Base-by-base conservation (phyloP, 2,113 vertebrate species). In the Brachyistius frenatus region DNA sequence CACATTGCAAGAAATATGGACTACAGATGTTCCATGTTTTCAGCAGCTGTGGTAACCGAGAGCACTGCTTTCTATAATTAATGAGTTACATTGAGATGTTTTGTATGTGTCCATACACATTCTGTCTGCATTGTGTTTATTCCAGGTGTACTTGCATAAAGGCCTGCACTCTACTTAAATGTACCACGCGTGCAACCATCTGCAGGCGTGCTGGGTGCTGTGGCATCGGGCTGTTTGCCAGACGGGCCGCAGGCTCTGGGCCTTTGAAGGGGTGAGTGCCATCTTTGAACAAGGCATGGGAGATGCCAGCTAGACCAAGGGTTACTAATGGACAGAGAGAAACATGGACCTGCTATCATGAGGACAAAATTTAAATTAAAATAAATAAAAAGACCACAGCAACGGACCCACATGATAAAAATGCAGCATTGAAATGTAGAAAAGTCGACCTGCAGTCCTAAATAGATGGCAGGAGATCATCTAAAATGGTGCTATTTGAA, bases 231-330 rank as follows among this genome's bases (percentile, higher is more conserved):
- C 98, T 98, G 97, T 98, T 97, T 97, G 97, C 96, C 91, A 93
- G 94, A 94, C 93, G 95, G 97, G 97, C 96, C 97, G 96, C 98
- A 99, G 97, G 96, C 97, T 98, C 96, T 91, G 94, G 96, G 98
- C 97, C 98, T 96, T 99, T 98, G 97, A 98, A 99, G 97, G 97
- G 97, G 97, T 97, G 98, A 98, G 95, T 96, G 96, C 97, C 97
- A 99, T 99, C 97, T 98, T 98, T 97, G 95, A 96, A 97, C 96
- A 94, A 95, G 96, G 94, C 91, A 95, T 96, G 95, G 93, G 88
- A 86, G 91, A 96, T 96, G 95, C 87, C 89, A 66, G 81, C 80
- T 88, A 92, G 63, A 90, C 81, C 84, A 78, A 15, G 54, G 78
- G 76, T 76, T 30, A 89, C 81, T 79, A 76, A 92, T 87, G 88